Conservation (phyloP, 2,797 vertebrate genomes). For the Melanogrammus aeglefinus region DNA sequence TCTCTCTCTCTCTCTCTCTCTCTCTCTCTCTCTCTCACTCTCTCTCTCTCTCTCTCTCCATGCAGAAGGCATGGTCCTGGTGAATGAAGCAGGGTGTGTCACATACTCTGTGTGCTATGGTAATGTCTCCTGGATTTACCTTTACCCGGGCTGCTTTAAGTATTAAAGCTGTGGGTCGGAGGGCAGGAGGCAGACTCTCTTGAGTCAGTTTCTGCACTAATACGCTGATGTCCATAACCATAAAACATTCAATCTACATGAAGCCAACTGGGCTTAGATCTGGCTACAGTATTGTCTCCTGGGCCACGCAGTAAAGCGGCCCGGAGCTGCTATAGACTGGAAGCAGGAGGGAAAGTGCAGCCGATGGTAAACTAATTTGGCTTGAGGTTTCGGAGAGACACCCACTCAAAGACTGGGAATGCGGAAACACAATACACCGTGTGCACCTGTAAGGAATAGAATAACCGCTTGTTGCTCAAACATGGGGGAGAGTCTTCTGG, state of each 20-base stretch:
- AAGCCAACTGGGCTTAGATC: constrained; percentile 67
- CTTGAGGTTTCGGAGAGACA: constrained; percentile 12
- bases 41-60: too few species aligned
- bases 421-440: constrained; percentile 9
- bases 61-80: too few species aligned
- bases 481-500: constrained; percentile 29
- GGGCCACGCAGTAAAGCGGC: constrained; percentile 60
- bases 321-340: constrained; percentile 54
- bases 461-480: constrained; percentile 14
- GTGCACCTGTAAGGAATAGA: not conserved
- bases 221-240: constrained; percentile 68
- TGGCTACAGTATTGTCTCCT: constrained; percentile 65
- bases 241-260: constrained; percentile 73
- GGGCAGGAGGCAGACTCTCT: constrained; percentile 45
- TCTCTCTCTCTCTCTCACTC: too few species aligned
- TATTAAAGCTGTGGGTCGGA: constrained; percentile 38
- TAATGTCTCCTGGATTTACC: constrained; percentile 13
- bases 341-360: constrained; percentile 54
- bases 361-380: constrained; percentile 72
- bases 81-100: too few species aligned
- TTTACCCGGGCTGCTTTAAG: constrained; percentile 46
- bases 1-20: too few species aligned
- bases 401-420: not conserved
- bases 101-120: too few species aligned
- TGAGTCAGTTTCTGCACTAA: constrained; percentile 66